Conservation (phyloP, 35 echinoderm and acorn worm genomes). For the Ophioderma brevispina region DNA sequence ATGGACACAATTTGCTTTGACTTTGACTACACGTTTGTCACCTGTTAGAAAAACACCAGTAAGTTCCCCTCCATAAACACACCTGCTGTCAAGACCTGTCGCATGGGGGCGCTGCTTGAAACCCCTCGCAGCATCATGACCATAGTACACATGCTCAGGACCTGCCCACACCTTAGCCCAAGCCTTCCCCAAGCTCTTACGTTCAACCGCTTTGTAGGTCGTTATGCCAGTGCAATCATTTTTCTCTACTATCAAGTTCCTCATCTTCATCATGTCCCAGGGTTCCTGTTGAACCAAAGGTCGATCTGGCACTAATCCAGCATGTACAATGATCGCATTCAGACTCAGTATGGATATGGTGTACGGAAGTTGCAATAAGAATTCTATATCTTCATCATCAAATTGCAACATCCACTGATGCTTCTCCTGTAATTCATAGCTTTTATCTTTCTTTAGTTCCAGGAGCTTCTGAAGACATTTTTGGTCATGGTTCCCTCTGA, state of each 20-base stretch:
- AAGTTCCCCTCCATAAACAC: conserved; percentile 51
- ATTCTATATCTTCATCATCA: conserved; percentile 28
- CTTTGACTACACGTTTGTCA: conserved; percentile 30
- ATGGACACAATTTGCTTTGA: conserved; percentile 20
- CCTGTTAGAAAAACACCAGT: conserved; percentile 68
- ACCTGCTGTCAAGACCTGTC: conserved; percentile 74
- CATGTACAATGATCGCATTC: conserved; percentile 65
- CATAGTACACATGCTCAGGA: conserved; percentile 70
- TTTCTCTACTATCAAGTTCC: conserved; percentile 53
- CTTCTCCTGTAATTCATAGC: conserved; percentile 5
- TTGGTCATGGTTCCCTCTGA: conserved; percentile 72
- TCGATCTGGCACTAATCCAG: conserved; percentile 54
- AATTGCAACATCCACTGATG: conserved; percentile 38
- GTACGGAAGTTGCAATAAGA: conserved; percentile 49
- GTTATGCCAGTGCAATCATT: not conserved
- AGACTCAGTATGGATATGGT: conserved; percentile 64
- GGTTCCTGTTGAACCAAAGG: conserved; percentile 36
- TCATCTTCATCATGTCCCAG: conserved; percentile 58
- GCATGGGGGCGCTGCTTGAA: conserved; percentile 40
- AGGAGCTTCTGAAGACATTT: conserved; percentile 20
- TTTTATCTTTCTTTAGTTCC: conserved; percentile 25
- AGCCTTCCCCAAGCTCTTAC: not conserved
- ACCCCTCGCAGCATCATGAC: conserved; percentile 54
- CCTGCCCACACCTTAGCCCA: conserved; percentile 60
- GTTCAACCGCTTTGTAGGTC: not conserved